Conservation (phyloP, 2,113 vertebrate species). For the Syngnathus floridae region DNA sequence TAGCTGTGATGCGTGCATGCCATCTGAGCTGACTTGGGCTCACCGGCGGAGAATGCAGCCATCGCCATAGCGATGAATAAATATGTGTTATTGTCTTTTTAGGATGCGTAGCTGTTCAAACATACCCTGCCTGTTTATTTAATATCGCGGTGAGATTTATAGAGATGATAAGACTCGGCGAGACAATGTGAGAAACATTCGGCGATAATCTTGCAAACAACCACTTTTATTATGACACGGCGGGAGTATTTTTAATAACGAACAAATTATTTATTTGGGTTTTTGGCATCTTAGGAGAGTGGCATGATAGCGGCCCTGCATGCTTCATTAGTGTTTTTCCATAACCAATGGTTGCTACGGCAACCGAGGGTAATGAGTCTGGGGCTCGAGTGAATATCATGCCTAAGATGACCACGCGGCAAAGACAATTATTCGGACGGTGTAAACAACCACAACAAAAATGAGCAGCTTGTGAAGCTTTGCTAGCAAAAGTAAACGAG, state of each 20-base stretch:
- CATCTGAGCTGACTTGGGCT: not conserved
- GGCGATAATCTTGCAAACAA: too few species aligned
- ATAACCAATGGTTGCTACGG: conserved; percentile 60
- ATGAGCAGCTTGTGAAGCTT: too few species aligned
- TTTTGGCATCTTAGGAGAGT: conserved; percentile 4
- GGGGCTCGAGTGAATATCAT: conserved; percentile 46
- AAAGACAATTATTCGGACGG: not conserved
- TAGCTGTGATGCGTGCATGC: not conserved
- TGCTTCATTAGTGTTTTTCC: conserved; percentile 46
- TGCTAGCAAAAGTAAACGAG: not conserved
- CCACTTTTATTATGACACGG: too few species aligned
- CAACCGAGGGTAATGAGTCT: conserved; percentile 47
- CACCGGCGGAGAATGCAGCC: not conserved
- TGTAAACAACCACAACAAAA: too few species aligned
- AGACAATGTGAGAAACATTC: not conserved
- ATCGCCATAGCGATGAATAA: not conserved
- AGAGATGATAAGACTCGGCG: not conserved
- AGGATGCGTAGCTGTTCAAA: not conserved
- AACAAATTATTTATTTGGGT: conserved; percentile 2
- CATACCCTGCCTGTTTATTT: not conserved
- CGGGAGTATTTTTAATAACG: not conserved
- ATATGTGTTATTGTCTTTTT: not conserved
- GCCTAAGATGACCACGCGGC: conserved; percentile 29
- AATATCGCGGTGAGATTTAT: not conserved
- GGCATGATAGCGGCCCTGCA: not conserved